Conservation (phyloP, 2,113 vertebrate genomes). For the Penelope pileata region DNA sequence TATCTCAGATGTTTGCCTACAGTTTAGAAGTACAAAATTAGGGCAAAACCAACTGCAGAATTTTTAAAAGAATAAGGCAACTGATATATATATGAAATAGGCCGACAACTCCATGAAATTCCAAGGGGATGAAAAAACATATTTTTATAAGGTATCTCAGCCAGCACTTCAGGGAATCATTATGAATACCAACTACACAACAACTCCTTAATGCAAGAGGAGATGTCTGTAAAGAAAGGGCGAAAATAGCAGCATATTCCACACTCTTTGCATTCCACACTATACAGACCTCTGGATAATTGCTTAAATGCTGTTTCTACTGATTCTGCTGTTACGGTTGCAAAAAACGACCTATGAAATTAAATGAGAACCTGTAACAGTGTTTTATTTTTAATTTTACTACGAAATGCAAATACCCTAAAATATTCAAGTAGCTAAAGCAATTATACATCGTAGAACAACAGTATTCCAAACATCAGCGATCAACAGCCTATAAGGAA, state of each 20-base stretch:
- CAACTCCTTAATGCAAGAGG: background rate
- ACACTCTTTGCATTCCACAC: background rate
- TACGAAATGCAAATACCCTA: background rate
- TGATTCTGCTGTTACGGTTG: background rate
- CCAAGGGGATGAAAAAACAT: background rate
- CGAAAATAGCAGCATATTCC: background rate
- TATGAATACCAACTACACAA: background rate
- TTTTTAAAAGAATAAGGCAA: background rate
- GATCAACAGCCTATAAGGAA: background rate
- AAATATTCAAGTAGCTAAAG: background rate
- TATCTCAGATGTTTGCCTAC: background rate
- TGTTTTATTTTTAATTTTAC: background rate
- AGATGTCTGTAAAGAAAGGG: background rate
- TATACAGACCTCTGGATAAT: background rate
- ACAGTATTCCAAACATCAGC: background rate
- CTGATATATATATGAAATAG: background rate
- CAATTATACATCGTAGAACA: background rate
- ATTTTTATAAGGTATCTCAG: background rate
- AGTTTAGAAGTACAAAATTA: background rate
- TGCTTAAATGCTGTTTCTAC: background rate
- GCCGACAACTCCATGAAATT: background rate
- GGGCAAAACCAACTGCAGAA: background rate
- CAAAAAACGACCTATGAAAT: background rate
- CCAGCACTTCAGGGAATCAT: background rate
- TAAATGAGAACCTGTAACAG: background rate